Conservation (phyloP, 2,113 vertebrate species). For the Scolopax mira region DNA sequence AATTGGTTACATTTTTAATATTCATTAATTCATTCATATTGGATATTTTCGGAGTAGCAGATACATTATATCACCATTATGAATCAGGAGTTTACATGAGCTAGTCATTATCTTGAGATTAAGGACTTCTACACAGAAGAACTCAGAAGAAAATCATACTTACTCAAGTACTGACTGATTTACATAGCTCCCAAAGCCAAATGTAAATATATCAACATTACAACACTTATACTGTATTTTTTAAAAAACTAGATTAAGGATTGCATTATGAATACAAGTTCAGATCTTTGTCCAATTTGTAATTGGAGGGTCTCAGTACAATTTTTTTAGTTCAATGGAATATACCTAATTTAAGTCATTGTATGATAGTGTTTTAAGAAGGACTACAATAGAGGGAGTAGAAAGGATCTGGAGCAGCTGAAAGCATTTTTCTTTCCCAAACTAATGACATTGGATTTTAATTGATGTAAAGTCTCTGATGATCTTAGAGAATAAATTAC, state of each 20-base stretch:
- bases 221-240: background rate
- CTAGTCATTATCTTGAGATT: background rate
- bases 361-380: background rate
- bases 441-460: background rate
- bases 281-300: background rate
- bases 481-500: background rate
- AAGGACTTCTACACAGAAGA: background rate
- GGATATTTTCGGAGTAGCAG: background rate
- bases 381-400: background rate
- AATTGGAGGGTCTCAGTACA: background rate
- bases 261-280: background rate
- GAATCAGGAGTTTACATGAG: background rate
- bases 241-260: background rate
- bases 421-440: background rate
- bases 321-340: background rate
- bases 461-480: background rate
- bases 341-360: background rate
- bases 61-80: background rate
- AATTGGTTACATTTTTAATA: constrained; percentile 6
- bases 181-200: background rate
- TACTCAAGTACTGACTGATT: background rate
- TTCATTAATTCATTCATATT: background rate
- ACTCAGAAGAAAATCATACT: background rate
- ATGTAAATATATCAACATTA: background rate
- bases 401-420: background rate